phyloP scores from a whole-genome alignment of 1,140 invertebrate species.

The Drosophila tristis region DNA sequence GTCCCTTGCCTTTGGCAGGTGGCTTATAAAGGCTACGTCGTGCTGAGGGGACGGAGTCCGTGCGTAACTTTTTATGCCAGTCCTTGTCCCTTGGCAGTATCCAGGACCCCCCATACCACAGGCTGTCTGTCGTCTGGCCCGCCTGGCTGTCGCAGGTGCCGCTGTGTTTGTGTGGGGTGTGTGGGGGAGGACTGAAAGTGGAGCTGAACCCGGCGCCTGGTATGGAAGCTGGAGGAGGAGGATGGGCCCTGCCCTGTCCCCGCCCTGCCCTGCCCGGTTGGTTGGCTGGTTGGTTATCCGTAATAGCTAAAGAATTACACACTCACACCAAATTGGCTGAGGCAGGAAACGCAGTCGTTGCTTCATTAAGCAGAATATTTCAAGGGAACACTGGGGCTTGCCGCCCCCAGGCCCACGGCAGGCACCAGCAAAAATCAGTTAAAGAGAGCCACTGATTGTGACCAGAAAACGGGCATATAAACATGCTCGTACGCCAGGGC shows the following conservation, averaged over 20 bases:
- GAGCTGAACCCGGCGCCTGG: conserved; percentile 30
- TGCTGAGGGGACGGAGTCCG: conserved; percentile 34
- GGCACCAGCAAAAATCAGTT: conserved; percentile 8
- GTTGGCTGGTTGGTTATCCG: conserved; percentile 46
- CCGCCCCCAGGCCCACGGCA: too few relatives aligned
- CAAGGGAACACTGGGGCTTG: conserved; percentile 11
- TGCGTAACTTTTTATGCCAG: conserved; percentile 75
- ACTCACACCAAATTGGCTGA: conserved; percentile 83
- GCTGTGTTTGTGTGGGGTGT: not conserved
- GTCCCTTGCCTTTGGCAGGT: conserved; percentile 50
- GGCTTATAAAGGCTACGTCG: conserved; percentile 34
- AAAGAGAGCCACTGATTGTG: conserved; percentile 10
- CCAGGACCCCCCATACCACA: not conserved
- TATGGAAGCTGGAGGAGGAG: conserved; percentile 26
- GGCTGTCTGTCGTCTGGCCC: conserved; percentile 13
- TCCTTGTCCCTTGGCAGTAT: not conserved
- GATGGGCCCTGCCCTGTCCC: not conserved
- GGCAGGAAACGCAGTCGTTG: conserved; percentile 83
- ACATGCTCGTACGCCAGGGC: too few relatives aligned
- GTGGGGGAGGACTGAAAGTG: too few relatives aligned
- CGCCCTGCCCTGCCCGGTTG: conserved; percentile 1
- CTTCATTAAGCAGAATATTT: conserved; percentile 83
- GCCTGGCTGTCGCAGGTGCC: conserved; percentile 67
- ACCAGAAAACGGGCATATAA: not conserved
- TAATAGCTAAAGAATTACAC: conserved; percentile 84